Evolutionary conservation across 2,113 vertebrate genomes (phyloP).

Genomic region (Bos javanicus): DNA sequence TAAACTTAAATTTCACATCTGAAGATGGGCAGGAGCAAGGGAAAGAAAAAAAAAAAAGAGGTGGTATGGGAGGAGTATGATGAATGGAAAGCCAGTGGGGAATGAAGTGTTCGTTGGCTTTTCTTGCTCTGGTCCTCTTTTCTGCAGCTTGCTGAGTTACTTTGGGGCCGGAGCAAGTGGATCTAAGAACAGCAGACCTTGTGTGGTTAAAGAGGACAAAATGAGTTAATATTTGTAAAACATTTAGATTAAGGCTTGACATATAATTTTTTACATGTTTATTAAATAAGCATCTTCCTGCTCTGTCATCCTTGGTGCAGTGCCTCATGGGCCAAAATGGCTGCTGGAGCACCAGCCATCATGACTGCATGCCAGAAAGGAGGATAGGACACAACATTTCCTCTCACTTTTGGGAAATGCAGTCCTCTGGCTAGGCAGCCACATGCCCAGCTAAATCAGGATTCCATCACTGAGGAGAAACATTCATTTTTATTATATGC

Average conservation of each 20-base stretch:
- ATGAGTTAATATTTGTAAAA: not conserved
- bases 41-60: not conserved
- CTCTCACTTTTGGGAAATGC: not conserved
- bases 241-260: not conserved
- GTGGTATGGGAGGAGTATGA: rapidly evolving
- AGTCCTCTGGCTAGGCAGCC: too few relatives aligned
- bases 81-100: rapidly evolving
- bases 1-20: not conserved
- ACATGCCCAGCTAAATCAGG: not conserved
- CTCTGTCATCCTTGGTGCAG: not conserved
- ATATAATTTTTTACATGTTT: not conserved
- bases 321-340: not conserved
- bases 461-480: not conserved
- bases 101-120: too few relatives aligned
- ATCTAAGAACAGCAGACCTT: not conserved
- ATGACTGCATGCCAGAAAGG: not conserved
- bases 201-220: not conserved
- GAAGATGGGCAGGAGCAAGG: not conserved
- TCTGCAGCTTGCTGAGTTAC: not conserved
- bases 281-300: not conserved
- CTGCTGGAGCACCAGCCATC: not conserved
- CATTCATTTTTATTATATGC: not conserved
- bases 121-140: not conserved
- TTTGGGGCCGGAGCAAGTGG: not conserved
- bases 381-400: not conserved